These are phyloP conservation scores for Eilema caniola DNA, from an alignment of 2,888 invertebrate genomes.

Conservation along the genomic window DNA sequence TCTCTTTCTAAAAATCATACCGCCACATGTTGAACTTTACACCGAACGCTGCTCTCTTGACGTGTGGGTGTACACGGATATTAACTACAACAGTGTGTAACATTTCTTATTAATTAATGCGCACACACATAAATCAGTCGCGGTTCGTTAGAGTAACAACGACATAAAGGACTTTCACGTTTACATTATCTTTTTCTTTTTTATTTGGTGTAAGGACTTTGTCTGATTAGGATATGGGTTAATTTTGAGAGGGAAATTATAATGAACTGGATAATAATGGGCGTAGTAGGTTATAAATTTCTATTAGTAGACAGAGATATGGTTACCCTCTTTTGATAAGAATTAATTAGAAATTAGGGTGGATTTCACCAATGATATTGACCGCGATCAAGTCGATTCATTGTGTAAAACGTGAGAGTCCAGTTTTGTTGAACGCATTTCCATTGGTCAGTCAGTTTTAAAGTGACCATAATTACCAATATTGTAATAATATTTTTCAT, in stretches of 20 bases:
- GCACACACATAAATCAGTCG: conserved; percentile 84
- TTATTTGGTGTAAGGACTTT: conserved; percentile 17
- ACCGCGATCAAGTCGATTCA: neutral
- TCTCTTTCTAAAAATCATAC: conserved; percentile 10
- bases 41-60: conserved; percentile 35
- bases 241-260: conserved; percentile 22
- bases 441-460: no score
- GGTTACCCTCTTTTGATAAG: neutral
- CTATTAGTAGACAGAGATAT: conserved; percentile 7
- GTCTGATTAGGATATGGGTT: conserved; percentile 26
- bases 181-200: conserved; percentile 48
- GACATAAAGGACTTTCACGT: conserved; percentile 74
- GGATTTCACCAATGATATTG: neutral
- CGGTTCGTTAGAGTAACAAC: conserved; percentile 82
- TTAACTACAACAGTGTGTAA: conserved; percentile 61
- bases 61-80: conserved; percentile 62
- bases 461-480: no score
- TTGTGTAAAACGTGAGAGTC: neutral
- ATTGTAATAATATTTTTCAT: no score
- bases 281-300: conserved; percentile 17
- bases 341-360: neutral
- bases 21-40: conserved; percentile 41
- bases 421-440: neutral
- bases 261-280: conserved; percentile 16
- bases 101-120: conserved; percentile 85